A percentile compares a stretch with the other conserved stretches of the same genome.
These are phyloP conservation scores for Agrotis puta DNA, from an alignment of 2,888 invertebrate genomes.

Conservation along the genomic window DNA sequence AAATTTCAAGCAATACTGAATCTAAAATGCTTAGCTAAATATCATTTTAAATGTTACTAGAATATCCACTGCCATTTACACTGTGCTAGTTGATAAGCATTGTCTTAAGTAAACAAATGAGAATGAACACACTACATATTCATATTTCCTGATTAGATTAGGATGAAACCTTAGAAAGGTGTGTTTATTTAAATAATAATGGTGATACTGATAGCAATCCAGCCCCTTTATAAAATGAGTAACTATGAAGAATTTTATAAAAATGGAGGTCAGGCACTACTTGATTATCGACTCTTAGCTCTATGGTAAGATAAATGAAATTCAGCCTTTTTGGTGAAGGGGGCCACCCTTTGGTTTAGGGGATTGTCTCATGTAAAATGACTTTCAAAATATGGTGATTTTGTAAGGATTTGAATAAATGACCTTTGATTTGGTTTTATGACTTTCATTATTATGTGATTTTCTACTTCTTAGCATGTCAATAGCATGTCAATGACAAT, in stretches of 20 bases:
- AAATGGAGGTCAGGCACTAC: background rate
- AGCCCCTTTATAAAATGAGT: background rate
- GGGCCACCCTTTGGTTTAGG: no score
- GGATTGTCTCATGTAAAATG: no score
- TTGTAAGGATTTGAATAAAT: no score
- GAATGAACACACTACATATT: conserved; percentile 4
- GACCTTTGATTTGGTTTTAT: no score
- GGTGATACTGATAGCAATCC: background rate
- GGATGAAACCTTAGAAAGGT: conserved; percentile 4
- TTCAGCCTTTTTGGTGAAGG: no score
- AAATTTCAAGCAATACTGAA: conserved; percentile 7
- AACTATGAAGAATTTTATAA: background rate
- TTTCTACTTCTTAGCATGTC: no score
- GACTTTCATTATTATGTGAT: no score
- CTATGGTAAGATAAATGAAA: background rate
- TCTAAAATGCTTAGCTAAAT: conserved; percentile 9
- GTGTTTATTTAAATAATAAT: conserved; percentile 18
- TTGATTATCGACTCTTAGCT: background rate
- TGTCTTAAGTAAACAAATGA: conserved; percentile 39
- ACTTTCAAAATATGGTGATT: no score
- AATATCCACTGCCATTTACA: conserved; percentile 27
- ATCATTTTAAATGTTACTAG: conserved; percentile 43
- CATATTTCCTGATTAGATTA: conserved; percentile 54
- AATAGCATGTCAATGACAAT: no score
- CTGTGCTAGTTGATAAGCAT: conserved; percentile 45